Base-by-base conservation (phyloP, 1,140 invertebrate genomes). In the Propsilocerus akamusi region DNA sequence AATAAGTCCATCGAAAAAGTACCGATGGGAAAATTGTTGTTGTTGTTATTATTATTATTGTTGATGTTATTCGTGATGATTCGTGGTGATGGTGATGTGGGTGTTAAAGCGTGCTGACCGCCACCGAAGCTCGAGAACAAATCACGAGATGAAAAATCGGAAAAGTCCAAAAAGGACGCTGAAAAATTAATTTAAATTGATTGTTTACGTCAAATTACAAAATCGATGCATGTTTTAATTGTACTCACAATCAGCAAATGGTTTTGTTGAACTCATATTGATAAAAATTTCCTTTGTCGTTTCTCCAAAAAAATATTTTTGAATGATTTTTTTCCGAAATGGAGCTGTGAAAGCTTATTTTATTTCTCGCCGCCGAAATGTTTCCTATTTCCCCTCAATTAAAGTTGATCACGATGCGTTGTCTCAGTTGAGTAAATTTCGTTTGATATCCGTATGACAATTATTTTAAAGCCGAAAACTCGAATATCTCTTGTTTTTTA, bases 1-100 rank as follows among this genome's bases (percentile, higher is more conserved):
- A 32, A 14, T 12, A 20, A 30, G 12, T 51, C 49, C 10, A 51
- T 10, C 5, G 49, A 28, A 26, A 51, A 51, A 5, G 49, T 51
- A 0, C 49, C 49, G 25, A 51, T 51, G 4, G 37, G 49, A 24
- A 28, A 28, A 25, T 47, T 47, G 25, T 47, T 46, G 8, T 24
- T 24, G n/a, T 20, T 12, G 26, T 50, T 50, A 14, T 41, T 41
- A 25, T 26, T 20, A 24, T 12, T 17, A n/a, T 51, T 51, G 26
- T 46, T 41, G 5, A 20, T n/a, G 22, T 41, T 41, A 17, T 41
- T 41, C n/a, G 34, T 41, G 22, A 41, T 51, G 25, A 47, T 7
- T 34, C 30, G 48, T 14, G 48, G 30, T 47, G 49, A 20, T 2
- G 30, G 30, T 4, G 37, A 46, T 17, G 22, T 20, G 12, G 28